Conservation (phyloP, 2,888 invertebrate genomes). For the Desoria tigrina region DNA sequence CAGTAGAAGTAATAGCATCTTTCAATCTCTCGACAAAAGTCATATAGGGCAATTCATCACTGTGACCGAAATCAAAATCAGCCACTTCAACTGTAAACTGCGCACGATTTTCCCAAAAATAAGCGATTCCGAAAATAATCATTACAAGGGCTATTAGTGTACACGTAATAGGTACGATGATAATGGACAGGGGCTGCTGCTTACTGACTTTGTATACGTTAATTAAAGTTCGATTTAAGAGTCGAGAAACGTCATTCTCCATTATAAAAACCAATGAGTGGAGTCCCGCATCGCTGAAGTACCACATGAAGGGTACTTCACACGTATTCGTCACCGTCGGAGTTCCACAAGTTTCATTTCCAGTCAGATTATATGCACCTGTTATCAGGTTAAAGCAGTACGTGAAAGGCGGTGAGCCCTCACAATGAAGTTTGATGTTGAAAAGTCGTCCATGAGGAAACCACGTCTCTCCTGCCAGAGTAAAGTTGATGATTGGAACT, state of each 20-base stretch:
- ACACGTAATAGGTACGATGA: conserved; percentile 82
- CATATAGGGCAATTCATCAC: conserved; percentile 80
- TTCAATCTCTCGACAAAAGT: conserved; percentile 79
- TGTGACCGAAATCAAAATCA: conserved; percentile 84
- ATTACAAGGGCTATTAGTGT: conserved; percentile 77
- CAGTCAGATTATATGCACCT: conserved; percentile 61
- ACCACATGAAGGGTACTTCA: conserved; percentile 68
- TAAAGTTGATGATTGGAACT: conserved; percentile 73
- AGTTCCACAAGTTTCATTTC: conserved; percentile 51
- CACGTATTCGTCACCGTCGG: conserved; percentile 58
- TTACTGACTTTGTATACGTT: conserved; percentile 80
- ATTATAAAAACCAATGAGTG: conserved; percentile 78
- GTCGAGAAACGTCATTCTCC: conserved; percentile 72
- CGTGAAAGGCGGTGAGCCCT: conserved; percentile 72
- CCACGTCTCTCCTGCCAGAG: conserved; percentile 76
- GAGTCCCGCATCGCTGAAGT: conserved; percentile 67
- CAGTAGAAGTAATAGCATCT: conserved; percentile 65
- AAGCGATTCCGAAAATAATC: conserved; percentile 83
- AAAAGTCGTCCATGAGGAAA: conserved; percentile 77
- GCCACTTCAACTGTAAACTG: conserved; percentile 81
- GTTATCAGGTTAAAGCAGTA: conserved; percentile 69
- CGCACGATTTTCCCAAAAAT: conserved; percentile 61
- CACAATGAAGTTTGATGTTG: conserved; percentile 67
- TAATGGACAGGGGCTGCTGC: conserved; percentile 81
- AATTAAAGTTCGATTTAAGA: conserved; percentile 70